Conservation (phyloP, 2,113 vertebrate genomes). For the Calcarius ornatus region DNA sequence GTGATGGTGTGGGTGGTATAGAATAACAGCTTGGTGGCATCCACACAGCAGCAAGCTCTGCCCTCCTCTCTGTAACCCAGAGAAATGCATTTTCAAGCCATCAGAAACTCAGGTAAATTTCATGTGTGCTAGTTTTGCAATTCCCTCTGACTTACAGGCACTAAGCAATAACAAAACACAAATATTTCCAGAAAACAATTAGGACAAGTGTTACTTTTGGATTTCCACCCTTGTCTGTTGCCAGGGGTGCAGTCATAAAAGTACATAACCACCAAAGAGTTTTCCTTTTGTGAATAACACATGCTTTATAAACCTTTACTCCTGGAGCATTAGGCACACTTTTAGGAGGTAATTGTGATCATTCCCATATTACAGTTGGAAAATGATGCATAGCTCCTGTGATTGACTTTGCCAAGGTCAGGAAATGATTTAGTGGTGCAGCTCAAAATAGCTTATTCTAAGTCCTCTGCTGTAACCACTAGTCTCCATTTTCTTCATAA, state of each 20-base stretch:
- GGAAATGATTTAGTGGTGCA: background rate
- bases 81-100: background rate
- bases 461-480: background rate
- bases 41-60: background rate
- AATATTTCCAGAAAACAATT: background rate
- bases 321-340: background rate
- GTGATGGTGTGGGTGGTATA: rapidly evolving
- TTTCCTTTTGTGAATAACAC: background rate
- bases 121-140: background rate
- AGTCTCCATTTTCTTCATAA: background rate
- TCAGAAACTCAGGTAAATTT: background rate
- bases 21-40: too few relatives aligned
- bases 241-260: background rate
- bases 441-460: slow-evolving; percentile 26
- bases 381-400: slow-evolving; percentile 22
- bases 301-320: slow-evolving; percentile 1
- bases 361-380: slow-evolving; percentile 3
- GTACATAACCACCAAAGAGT: background rate
- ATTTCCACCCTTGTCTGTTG: background rate
- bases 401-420: slow-evolving; percentile 49
- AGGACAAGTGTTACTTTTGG: background rate
- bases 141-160: background rate
- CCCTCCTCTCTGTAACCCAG: rapidly evolving
- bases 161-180: background rate
- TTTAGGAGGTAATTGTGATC: background rate